These are phyloP conservation scores for Brachyhypopomus occidentalis DNA, from an alignment of 2,113 vertebrate genomes.

Conservation along the genomic window DNA sequence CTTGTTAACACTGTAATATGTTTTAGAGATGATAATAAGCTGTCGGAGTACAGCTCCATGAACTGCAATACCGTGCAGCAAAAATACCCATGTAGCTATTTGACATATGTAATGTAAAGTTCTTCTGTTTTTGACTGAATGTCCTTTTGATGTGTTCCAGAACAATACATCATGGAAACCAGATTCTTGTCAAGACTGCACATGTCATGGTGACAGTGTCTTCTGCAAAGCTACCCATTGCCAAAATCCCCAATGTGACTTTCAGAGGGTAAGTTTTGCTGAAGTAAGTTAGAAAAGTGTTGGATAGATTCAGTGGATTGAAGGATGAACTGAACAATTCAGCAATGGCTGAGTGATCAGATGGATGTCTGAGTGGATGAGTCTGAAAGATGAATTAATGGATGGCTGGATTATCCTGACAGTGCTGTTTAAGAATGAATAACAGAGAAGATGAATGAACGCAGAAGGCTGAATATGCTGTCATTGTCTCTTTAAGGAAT, in stretches of 20 bases:
- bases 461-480: background rate
- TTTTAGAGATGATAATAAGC: background rate
- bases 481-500: constrained; percentile 3
- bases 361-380: constrained; percentile 1
- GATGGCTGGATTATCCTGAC: constrained; percentile 5
- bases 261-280: constrained; percentile 78
- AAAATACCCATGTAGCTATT: background rate
- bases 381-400: constrained; percentile 15
- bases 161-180: constrained; percentile 86
- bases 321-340: constrained; percentile 4
- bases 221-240: constrained; percentile 79
- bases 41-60: background rate
- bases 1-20: background rate
- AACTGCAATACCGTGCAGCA: background rate
- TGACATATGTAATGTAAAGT: background rate
- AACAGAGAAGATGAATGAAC: background rate
- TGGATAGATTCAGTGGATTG: background rate
- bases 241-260: constrained; percentile 82
- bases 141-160: constrained; percentile 67
- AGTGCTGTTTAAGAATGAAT: background rate
- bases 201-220: constrained; percentile 77
- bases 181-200: constrained; percentile 84
- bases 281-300: background rate
- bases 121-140: constrained; percentile 8
- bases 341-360: background rate